Percentiles rank a stretch among this genome's conserved stretches.
phyloP scores from a whole-genome alignment of 2,797 vertebrate species.

The Bryconaethiops microstoma region DNA sequence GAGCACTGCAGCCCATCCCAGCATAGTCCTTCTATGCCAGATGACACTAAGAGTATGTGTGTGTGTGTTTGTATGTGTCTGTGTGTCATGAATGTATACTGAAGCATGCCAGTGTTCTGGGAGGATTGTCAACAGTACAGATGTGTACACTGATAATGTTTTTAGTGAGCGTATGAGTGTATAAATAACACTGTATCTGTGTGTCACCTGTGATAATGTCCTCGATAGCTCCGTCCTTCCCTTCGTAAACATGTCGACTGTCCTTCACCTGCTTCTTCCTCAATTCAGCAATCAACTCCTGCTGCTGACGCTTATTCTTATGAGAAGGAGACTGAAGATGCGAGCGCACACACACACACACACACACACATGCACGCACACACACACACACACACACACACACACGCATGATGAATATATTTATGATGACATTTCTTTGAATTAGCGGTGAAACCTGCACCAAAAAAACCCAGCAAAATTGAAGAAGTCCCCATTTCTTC shows the following conservation, averaged over 20 bases:
- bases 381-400: too few species aligned
- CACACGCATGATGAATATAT: too few species aligned
- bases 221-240: slow-evolving; percentile 97
- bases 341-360: background rate
- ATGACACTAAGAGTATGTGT: background rate
- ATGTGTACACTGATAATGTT: too few species aligned
- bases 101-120: background rate
- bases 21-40: background rate
- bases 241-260: slow-evolving; percentile 95
- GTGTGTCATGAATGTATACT: slow-evolving; percentile 13
- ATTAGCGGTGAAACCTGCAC: too few species aligned
- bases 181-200: background rate
- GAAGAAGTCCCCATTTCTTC: too few species aligned
- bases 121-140: too few species aligned
- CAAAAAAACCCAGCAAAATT: too few species aligned
- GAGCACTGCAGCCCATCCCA: slow-evolving; percentile 42
- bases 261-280: slow-evolving; percentile 94
- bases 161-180: slow-evolving; percentile 31
- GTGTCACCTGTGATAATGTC: slow-evolving; percentile 96
- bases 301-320: slow-evolving; percentile 92
- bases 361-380: too few species aligned
- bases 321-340: slow-evolving; percentile 88
- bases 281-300: slow-evolving; percentile 95
- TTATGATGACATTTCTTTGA: background rate
- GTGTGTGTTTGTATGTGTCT: slow-evolving; percentile 20